Evolutionary conservation across 2,797 vertebrate genomes (phyloP), one percentile per base, ranked within the genome.

Genomic region (Moxostoma hubbsi): DNA sequence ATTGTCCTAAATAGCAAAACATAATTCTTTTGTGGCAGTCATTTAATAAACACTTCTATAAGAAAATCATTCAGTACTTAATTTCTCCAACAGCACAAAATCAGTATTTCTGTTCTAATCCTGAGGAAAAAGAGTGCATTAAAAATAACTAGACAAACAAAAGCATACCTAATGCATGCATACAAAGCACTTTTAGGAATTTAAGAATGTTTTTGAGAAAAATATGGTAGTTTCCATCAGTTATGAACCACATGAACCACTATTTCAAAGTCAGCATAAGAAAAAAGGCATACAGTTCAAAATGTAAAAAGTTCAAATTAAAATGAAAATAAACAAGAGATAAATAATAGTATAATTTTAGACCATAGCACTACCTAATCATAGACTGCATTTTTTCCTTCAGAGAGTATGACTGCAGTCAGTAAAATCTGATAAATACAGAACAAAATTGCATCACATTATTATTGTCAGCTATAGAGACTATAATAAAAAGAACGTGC

Each of bases 1-100:
- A 78, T 78, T 78, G 76, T 71, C 66, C 53, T 51, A 53, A 59
- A 77, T 46, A 59, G 24, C 67, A 53, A 74, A 73, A 36, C 18
- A 63, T 11, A 57, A 57, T 45, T 55, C 46, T 5, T 11, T 50
- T 43, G 45, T 9, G 4, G 64, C 47, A 53, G 13, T 46, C 7
- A 11, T 63, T 61, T 51, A 1, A 49, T 2, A 55, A 36, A 71
- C 50, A 43, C 67, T 15, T 58, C 49, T 2, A 12, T 13, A 6
- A 70, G 36, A 70, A 58, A 66, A 68, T 51, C 15, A 68, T 18
- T 8, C 66, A 69, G 24, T 12, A 11, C 36, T 63, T 70, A 1
- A 63, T 63, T n/a, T 63, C 47, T 54, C n/a, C 10, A 43, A 45
- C 7, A 18, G 8, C 57, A 77, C 36, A 49, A 24, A 69, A 53